Conservation (phyloP, 2,797 vertebrate species). For the Liparis tanakae region DNA sequence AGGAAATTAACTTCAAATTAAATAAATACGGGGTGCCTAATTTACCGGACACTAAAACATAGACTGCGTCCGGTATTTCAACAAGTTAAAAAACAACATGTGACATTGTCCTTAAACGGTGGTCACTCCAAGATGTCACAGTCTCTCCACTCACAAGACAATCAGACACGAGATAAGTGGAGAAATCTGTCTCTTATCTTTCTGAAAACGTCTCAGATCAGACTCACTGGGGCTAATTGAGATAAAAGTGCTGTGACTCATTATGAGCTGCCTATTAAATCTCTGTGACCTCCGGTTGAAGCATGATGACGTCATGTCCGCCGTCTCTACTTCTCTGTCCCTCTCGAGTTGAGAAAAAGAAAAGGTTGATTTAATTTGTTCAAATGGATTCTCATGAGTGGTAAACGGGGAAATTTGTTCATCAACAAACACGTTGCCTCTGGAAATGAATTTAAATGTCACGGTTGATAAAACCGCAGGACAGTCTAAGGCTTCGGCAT, state of each 20-base stretch:
- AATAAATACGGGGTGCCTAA: too few relatives aligned
- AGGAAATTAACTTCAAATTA: background rate
- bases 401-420: background rate
- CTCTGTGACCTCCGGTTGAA: background rate
- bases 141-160: background rate
- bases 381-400: background rate
- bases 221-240: background rate
- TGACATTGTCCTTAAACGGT: background rate
- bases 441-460: background rate
- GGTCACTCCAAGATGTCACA: background rate
- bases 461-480: constrained; percentile 2
- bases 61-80: background rate
- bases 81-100: background rate
- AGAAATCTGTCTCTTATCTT: background rate
- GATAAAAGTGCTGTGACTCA: too few relatives aligned
- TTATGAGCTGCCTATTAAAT: too few relatives aligned
- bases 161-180: background rate
- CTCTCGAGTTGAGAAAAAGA: too few relatives aligned
- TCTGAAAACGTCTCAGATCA: background rate
- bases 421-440: constrained; percentile 16
- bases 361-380: background rate
- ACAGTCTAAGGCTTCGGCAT: background rate
- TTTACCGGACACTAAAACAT: background rate
- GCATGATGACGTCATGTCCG: background rate
- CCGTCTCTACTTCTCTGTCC: background rate